Evolutionary conservation across 2,797 vertebrate genomes (phyloP).

Genomic region (Neosalanx taihuensis): DNA sequence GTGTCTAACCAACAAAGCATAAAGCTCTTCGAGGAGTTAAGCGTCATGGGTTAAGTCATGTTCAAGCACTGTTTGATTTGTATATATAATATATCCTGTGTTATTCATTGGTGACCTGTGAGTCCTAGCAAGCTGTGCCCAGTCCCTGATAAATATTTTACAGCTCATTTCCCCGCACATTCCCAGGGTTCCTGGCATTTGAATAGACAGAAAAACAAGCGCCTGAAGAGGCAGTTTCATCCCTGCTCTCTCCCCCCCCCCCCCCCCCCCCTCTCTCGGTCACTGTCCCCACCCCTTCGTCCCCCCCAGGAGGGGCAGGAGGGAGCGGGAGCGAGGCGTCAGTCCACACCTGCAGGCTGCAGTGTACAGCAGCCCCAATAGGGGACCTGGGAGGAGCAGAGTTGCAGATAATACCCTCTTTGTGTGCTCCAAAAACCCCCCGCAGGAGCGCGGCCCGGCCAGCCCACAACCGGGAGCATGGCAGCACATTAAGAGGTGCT

Average conservation of each 20-base stretch:
- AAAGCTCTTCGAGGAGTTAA: no score
- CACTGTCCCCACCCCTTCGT: neutral
- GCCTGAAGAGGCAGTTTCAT: neutral
- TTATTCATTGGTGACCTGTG: no score
- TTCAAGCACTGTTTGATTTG: no score
- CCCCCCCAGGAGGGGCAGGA: neutral
- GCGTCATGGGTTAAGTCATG: no score
- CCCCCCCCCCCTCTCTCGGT: no score
- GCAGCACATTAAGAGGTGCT: slow-evolving; percentile 68
- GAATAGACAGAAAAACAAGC: neutral
- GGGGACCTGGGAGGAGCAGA: slow-evolving; percentile 23
- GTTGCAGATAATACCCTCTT: slow-evolving; percentile 69
- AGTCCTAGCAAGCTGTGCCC: no score
- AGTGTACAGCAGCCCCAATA: slow-evolving; percentile 53
- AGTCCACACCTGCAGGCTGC: slow-evolving; percentile 46
- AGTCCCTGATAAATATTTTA: neutral
- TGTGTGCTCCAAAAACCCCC: slow-evolving; percentile 62
- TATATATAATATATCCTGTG: no score
- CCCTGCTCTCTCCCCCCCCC: neutral
- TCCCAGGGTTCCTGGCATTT: neutral
- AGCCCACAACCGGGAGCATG: slow-evolving; percentile 54
- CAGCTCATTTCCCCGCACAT: neutral
- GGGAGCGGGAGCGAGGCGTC: slow-evolving; percentile 18
- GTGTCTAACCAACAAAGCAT: no score
- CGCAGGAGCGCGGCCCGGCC: slow-evolving; percentile 53